phyloP scores from a whole-genome alignment of 2,888 invertebrate species.

The Pilophorus perplexus region DNA sequence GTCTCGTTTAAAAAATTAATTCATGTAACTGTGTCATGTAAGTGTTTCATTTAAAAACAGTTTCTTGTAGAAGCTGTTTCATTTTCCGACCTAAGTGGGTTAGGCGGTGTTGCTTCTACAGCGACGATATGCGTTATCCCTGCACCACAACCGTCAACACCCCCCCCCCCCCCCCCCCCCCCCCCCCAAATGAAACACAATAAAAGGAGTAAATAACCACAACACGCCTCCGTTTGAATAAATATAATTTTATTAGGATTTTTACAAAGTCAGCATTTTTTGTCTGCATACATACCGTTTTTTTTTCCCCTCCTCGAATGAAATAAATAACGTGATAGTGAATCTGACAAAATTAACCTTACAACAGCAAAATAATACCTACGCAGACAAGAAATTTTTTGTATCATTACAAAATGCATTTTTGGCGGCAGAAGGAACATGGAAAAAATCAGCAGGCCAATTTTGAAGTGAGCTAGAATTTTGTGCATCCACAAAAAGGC shows the following conservation, averaged over 20 bases:
- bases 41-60: too few species aligned
- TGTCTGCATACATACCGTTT: constrained; percentile 33
- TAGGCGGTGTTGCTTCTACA: too few species aligned
- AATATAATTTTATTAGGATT: constrained; percentile 40
- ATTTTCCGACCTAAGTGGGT: too few species aligned
- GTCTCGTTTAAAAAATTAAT: too few species aligned
- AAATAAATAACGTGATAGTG: constrained; percentile 37
- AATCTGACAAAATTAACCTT: constrained; percentile 11
- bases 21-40: too few species aligned
- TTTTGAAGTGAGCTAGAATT: constrained; percentile 24
- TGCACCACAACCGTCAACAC: too few species aligned
- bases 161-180: too few species aligned
- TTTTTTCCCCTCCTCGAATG: constrained; percentile 11
- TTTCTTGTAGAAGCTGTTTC: too few species aligned
- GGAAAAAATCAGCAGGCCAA: constrained; percentile 34
- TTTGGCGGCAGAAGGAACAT: constrained; percentile 40
- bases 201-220: too few species aligned
- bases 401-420: constrained; percentile 15
- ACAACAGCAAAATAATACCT: constrained; percentile 24
- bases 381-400: constrained; percentile 26
- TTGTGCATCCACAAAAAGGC: constrained; percentile 25
- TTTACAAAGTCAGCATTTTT: constrained; percentile 36
- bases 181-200: too few species aligned
- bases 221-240: constrained; percentile 23
- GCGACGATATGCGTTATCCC: too few species aligned